Evolutionary conservation across 2,888 invertebrate genomes (phyloP), one percentile per base, ranked within the genome.

Genomic region (Myathropa florea): DNA sequence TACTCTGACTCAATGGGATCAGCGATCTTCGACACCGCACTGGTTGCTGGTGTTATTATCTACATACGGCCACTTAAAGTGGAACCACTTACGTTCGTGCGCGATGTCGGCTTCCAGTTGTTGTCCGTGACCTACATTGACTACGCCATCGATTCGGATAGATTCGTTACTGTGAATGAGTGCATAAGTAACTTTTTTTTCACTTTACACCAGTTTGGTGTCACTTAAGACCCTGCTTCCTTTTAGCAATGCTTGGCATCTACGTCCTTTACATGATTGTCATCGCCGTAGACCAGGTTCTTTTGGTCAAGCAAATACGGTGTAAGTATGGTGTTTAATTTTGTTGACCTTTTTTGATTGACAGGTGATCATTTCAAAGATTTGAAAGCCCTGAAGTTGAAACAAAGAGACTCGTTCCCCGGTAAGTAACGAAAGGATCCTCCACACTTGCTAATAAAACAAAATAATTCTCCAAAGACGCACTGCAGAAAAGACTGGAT

Each of bases 1-100:
- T 92, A 93, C 89, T 93, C 90, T n/a, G 93, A 93, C 86, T 88
- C 93, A 28, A 91, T 93, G 89, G 95, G 95, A 3, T 95, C 94
- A 23, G 95, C 94, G 6, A 92, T 94, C 28, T 95, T 95, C 90
- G 94, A 95, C 4, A 94, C 94, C 0, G 92, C 94, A 0, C 92
- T 95, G 18, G 94, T 95, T 10, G 94, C 93, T 23, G 95, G 95
- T 0, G 91, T 93, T 1, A 93, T 95, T 1, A 93, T 94, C 14
- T 68, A 59, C 10, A 90, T 93, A n/a, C 90, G 90, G 12, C 95
- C 95, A 0, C 95, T 95, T 90, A 89, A 89, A 10, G 88, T 92
- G 0, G 89, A 89, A 23, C 68, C 88, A 0, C 33, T 73, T 0
- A 88, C 83, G 23, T 89, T 88, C 46, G 0, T 89, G 2, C 88